Conservation (phyloP, 1,140 invertebrate species). For the Cryptotermes secundus region DNA sequence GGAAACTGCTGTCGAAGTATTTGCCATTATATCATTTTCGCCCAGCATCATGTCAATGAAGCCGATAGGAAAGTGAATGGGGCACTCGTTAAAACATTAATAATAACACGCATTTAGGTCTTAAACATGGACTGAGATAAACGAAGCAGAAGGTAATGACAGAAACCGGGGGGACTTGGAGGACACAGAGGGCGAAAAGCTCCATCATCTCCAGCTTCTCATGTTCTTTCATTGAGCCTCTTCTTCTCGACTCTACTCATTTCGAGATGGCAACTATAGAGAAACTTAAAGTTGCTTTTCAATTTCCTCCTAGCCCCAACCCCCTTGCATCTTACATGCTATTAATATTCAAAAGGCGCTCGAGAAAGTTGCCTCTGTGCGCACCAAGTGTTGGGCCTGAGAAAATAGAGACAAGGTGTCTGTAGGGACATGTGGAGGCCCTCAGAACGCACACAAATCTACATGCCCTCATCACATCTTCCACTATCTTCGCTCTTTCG, state of each 20-base stretch:
- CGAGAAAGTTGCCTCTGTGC: neutral
- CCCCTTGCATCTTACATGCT: conserved; percentile 27
- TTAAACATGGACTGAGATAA: neutral
- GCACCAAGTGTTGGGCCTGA: neutral
- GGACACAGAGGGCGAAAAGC: neutral
- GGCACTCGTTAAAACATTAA: conserved; percentile 14
- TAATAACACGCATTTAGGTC: conserved; percentile 21
- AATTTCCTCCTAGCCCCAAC: conserved; percentile 22
- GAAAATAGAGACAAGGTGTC: neutral
- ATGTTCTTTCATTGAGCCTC: conserved; percentile 8
- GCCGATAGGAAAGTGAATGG: neutral
- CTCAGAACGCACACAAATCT: too few relatives aligned
- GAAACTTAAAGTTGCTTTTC: conserved; percentile 19
- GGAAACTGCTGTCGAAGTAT: neutral
- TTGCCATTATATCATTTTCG: neutral
- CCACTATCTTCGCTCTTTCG: too few relatives aligned
- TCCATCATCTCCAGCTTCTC: neutral
- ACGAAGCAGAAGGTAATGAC: neutral
- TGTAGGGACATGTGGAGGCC: neutral
- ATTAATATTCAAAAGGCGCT: conserved; percentile 31
- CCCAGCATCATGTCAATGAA: neutral
- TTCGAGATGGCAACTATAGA: neutral
- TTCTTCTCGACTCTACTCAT: neutral
- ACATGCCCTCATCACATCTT: too few relatives aligned
- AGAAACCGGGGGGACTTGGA: neutral